Evolutionary conservation across 2,888 invertebrate species (phyloP), one percentile per base, ranked within the genome.

Genomic region (Eupithecia insigniata): DNA sequence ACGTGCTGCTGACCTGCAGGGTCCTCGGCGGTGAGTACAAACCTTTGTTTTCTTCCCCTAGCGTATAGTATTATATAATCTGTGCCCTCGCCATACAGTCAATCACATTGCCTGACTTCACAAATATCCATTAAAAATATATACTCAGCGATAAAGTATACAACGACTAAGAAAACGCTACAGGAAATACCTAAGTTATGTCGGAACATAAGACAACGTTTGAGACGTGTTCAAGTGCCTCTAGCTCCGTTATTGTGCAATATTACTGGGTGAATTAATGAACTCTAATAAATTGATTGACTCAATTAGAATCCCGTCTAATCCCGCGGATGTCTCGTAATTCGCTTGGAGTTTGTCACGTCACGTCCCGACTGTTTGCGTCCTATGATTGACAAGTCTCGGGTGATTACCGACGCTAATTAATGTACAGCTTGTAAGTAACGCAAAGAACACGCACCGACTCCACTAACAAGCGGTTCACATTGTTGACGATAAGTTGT

Each of bases 1-100:
- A 97, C 84, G 96, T 98, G 78, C 95, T 96, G 71, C 95, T 98
- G 83, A 98, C 97, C 73, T 98, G 98, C 90, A 95, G 98, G 79
- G 98, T 98, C 66, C 96, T 97, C 78, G 98, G 98, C 83, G 98
- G 98, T 96, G 95, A 96, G 95, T 71, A 34, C 8, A 43, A 43
- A 8, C 43, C 18, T n/a, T 0, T 16, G n/a, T n/a, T n/a, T n/a
- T n/a, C n/a, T n/a, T n/a, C n/a, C n/a, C n/a, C n/a, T n/a, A n/a
- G n/a, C n/a, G n/a, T n/a, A n/a, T n/a, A n/a, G n/a, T n/a, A n/a
- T n/a, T n/a, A n/a, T n/a, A n/a, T n/a, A n/a, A n/a, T n/a, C n/a
- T n/a, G n/a, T n/a, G n/a, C 6, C 46, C 46, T 46, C n/a, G 0
- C 8, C n/a, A n/a, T 46, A 43, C 18, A n/a, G 2, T 22, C 46